A percentile compares a stretch with the other conserved stretches of the same genome.
phyloP scores from a whole-genome alignment of 2,888 invertebrate genomes.

The Synergus umbraculus region DNA sequence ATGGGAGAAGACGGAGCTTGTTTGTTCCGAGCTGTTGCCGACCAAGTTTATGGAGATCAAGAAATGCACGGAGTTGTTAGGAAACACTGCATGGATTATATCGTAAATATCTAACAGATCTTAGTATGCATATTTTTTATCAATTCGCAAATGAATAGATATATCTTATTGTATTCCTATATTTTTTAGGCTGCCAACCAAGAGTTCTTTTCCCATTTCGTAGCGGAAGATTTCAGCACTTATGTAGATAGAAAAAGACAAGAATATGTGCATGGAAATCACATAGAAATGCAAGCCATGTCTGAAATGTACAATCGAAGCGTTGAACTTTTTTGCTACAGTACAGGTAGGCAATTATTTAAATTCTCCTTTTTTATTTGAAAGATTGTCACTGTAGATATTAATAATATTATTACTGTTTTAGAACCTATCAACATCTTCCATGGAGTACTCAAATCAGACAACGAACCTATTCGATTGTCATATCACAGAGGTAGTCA shows the following conservation, averaged over 20 bases:
- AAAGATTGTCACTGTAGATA: conserved; percentile 4
- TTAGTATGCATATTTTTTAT: background rate
- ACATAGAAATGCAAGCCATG: conserved; percentile 94
- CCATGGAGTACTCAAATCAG: conserved; percentile 86
- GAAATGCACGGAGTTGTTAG: conserved; percentile 91
- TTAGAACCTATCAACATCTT: conserved; percentile 92
- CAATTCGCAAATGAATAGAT: no score
- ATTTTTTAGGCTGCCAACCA: conserved; percentile 85
- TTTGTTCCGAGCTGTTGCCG: conserved; percentile 91
- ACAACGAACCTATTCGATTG: conserved; percentile 88
- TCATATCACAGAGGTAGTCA: conserved; percentile 93
- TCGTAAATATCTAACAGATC: conserved; percentile 81
- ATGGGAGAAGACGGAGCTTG: conserved; percentile 95
- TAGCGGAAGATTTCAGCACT: conserved; percentile 91
- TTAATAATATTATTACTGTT: conserved; percentile 38
- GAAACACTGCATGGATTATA: conserved; percentile 93
- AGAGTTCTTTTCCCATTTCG: conserved; percentile 92
- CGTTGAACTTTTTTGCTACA: conserved; percentile 91
- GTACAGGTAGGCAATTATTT: conserved; percentile 79
- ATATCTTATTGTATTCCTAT: no score
- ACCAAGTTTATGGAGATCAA: conserved; percentile 94
- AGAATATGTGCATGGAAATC: conserved; percentile 91
- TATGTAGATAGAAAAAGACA: conserved; percentile 90
- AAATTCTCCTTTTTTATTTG: background rate
- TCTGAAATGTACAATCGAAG: conserved; percentile 93